Evolutionary conservation across 2,113 vertebrate genomes (phyloP), one percentile per base, ranked within the genome.

Genomic region (Haliaeetus leucogaster): DNA sequence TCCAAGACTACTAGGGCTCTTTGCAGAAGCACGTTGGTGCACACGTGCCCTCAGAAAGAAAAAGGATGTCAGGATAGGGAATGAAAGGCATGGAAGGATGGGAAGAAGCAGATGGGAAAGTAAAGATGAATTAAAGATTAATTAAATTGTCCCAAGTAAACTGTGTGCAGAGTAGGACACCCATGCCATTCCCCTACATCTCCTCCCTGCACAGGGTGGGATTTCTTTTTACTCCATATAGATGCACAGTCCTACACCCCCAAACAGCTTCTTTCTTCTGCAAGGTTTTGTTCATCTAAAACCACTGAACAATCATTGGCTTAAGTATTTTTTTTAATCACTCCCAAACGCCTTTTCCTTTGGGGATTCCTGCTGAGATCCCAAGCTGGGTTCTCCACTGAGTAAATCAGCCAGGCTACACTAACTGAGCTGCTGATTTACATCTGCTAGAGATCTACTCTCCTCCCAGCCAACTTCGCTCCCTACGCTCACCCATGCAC

Each of bases 31-130:
- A 3, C 18, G 4, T 9, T 45, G 43, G 14, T 40, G 89, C 17
- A 21, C 0, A 2, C 0, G 1, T 2, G 0, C 30, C 18, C 15
- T 55, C 38, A 22, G 47, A 43, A 56, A 21, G 20, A 47, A 58
- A 89, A 58, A 38, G 2, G 8, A 20, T 34, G 16, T 27, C 29
- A 79, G 43, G 42, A 62, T 2, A 67, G 32, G 10, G 18, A 79
- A 13, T n/a, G 11, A 78, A 91, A 87, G n/a, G 29, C 20, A 10
- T 17, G 14, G 36, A 43, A 94, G 32, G 18, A 56, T 29, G 20
- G 4, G 8, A 89, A 66, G 43, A 86, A 52, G 40, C 26, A 70
- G 45, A 58, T 27, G 27, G 53, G 36, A 86, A 86, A 32, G 42
- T 55, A 80, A 92, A 73, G 32, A 61, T 71, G 12, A 45, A 78